Base-by-base conservation (phyloP, 2,797 vertebrate genomes). In the Pipistrellus kuhlii region DNA sequence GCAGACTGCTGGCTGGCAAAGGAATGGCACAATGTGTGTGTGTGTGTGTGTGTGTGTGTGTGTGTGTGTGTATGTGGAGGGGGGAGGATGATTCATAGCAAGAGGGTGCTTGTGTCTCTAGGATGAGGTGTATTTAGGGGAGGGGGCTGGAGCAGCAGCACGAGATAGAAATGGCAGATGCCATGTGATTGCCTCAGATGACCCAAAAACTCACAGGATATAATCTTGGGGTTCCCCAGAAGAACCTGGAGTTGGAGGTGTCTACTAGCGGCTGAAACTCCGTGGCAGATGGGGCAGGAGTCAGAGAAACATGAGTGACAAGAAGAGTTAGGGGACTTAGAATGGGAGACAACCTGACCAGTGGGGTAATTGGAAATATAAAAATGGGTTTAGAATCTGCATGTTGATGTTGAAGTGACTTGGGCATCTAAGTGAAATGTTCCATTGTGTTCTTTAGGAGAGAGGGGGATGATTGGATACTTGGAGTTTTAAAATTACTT, bases 381-480 rank as follows among this genome's bases (percentile, higher is more conserved):
- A 30, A 32, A n/a, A 32, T n/a, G 9, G 23, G 14, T 41, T 85
- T 78, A 51, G 21, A 69, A 11, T 27, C 66, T 85, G 51, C 6
- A 27, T 48, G 48, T 76, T 88, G 88, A 87, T 80, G 92, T 93
- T 68, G 35, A 83, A 80, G 30, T 75, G 53, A 27, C 38, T 48
- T 80, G 38, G 73, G 44, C n/a, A 44, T 90, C 51, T 5, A 51
- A 51, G 23, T 44, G 75, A 85, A 90, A 27, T 48, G 21, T 68
- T 48, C 27, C 76, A 27, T 77, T 44, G 3, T 21, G 0, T 48
- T 92, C 57, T 48, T 80, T 17, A 91, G 57, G 73, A 71, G 57
- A 62, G 18, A 8, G n/a, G 8, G n/a, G 27, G 8, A n/a, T 38
- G 83, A 48, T 12, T 64, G 38, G 55, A 1, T 53, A 84, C 78